These are phyloP conservation scores for Hydrocynus forskahlii DNA, from an alignment of 2,797 vertebrate genomes.

Conservation along the genomic window DNA sequence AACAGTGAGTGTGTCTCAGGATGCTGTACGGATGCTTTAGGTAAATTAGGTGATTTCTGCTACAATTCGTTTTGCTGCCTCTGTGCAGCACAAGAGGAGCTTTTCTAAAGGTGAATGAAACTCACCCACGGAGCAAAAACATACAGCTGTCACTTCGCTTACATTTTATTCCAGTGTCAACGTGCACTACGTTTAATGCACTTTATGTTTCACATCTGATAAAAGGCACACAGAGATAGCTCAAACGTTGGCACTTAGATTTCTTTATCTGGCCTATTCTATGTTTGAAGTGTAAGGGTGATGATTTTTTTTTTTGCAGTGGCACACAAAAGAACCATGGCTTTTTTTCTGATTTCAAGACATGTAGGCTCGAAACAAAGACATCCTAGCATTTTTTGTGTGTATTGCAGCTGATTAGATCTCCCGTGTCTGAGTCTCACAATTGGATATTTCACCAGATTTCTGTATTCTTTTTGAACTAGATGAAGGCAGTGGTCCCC, in stretches of 20 bases:
- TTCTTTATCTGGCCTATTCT: neutral
- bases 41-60: slow-evolving; percentile 56
- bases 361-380: neutral
- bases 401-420: slow-evolving; percentile 4
- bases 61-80: slow-evolving; percentile 51
- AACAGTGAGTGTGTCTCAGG: slow-evolving; percentile 58
- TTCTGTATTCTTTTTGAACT: slow-evolving; percentile 26
- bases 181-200: neutral
- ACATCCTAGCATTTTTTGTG: neutral
- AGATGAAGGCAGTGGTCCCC: slow-evolving; percentile 20
- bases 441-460: slow-evolving; percentile 38
- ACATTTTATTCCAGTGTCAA: neutral
- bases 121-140: slow-evolving; percentile 18
- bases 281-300: neutral
- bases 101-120: slow-evolving; percentile 43
- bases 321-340: neutral
- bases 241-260: neutral
- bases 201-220: neutral
- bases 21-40: slow-evolving; percentile 47
- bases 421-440: neutral
- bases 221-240: slow-evolving; percentile 4
- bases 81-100: slow-evolving; percentile 38
- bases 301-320: slow-evolving; percentile 8
- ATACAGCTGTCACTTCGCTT: slow-evolving; percentile 7
- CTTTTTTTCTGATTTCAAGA: neutral